Conservation (phyloP, 2,888 invertebrate genomes). For the Leucophenga maculata region DNA sequence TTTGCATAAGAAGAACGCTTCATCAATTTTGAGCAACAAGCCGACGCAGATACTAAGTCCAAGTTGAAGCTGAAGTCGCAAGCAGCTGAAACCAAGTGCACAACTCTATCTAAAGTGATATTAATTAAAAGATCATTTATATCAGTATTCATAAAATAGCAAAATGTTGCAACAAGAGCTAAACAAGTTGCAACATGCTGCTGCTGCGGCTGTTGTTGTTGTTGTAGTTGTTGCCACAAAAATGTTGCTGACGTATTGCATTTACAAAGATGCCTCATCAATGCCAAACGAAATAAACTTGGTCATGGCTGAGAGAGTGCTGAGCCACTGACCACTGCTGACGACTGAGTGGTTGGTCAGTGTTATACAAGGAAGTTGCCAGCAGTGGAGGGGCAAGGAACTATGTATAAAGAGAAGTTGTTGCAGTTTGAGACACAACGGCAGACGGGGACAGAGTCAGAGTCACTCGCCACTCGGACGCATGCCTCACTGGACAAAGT, state of each 20-base stretch:
- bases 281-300: constrained; percentile 62
- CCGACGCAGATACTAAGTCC: not conserved
- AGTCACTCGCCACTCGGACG: not conserved
- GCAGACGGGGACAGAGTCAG: not conserved
- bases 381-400: not conserved
- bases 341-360: not conserved
- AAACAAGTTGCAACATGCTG: constrained; percentile 7
- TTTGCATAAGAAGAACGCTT: constrained; percentile 69
- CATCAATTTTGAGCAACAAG: constrained; percentile 57
- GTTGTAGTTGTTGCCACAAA: constrained; percentile 19
- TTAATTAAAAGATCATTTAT: constrained; percentile 68
- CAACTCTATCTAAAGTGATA: constrained; percentile 63
- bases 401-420: not conserved
- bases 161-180: constrained; percentile 51
- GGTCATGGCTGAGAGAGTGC: constrained; percentile 30
- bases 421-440: constrained; percentile 7
- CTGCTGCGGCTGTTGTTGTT: not conserved
- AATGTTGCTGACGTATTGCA: constrained; percentile 51
- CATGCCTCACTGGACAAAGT: constrained; percentile 47
- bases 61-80: not conserved
- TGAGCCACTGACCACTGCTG: constrained; percentile 1
- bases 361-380: not conserved
- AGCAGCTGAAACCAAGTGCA: constrained; percentile 15
- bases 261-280: constrained; percentile 57
- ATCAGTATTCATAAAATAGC: constrained; percentile 65